Evolutionary conservation across 1,140 invertebrate species (phyloP).

Genomic region (Drosophila ogumai): DNA sequence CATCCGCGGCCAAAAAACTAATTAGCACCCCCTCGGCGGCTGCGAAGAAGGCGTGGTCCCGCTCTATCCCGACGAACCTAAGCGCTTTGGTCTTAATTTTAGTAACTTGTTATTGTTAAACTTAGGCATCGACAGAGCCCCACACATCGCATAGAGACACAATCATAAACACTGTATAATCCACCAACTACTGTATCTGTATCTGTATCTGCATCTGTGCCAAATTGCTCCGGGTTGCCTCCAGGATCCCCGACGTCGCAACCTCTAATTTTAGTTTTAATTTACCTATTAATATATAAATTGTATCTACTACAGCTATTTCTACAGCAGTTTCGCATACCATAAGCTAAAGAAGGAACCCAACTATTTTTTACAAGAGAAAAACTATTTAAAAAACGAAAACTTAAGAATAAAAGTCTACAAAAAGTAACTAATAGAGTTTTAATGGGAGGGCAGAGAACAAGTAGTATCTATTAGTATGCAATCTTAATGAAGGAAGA

Average conservation of each 20-base stretch:
- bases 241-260: constrained; percentile 25
- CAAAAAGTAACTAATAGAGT: constrained; percentile 1
- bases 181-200: constrained; percentile 27
- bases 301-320: constrained; percentile 63
- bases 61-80: constrained; percentile 57
- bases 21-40: constrained; percentile 39
- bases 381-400: constrained; percentile 54
- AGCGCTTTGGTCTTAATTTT: constrained; percentile 72
- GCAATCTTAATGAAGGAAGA: not conserved
- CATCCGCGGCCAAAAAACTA: constrained; percentile 74
- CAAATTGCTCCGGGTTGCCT: constrained; percentile 64
- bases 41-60: constrained; percentile 32
- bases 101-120: constrained; percentile 82
- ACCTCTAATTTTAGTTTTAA: constrained; percentile 61
- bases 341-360: constrained; percentile 44
- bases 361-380: constrained; percentile 58
- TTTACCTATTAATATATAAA: constrained; percentile 49
- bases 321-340: constrained; percentile 50
- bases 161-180: constrained; percentile 48
- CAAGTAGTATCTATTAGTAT: not conserved
- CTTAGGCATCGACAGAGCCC: constrained; percentile 52
- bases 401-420: constrained; percentile 52
- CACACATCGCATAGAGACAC: constrained; percentile 39
- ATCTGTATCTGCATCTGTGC: constrained; percentile 57
- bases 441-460: not conserved